Conservation (phyloP, 1,140 invertebrate genomes). For the Sycophila sp. region DNA sequence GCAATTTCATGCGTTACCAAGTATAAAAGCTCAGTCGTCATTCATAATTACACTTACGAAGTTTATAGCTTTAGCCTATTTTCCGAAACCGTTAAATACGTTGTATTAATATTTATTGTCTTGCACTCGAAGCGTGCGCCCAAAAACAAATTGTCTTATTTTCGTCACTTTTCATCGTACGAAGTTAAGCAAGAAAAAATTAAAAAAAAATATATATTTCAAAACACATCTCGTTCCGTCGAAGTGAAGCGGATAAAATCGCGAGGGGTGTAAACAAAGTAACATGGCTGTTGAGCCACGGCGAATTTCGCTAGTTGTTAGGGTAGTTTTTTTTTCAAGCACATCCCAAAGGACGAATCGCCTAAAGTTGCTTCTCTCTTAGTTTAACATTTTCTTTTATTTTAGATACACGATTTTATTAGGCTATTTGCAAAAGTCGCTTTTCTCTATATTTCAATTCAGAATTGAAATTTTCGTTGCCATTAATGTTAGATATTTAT, state of each 20-base stretch:
- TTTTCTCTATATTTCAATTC: too few relatives aligned
- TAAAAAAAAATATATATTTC: constrained; percentile 4
- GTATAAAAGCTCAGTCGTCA: background rate
- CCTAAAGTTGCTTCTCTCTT: background rate
- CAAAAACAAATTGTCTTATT: constrained; percentile 13
- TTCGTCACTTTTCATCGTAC: constrained; percentile 2
- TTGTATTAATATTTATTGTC: constrained; percentile 11
- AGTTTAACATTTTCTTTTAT: background rate
- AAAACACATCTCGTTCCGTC: background rate
- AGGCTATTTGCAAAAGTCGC: too few relatives aligned
- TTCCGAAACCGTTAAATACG: background rate
- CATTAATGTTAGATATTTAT: too few relatives aligned
- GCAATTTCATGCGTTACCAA: background rate
- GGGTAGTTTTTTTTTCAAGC: background rate
- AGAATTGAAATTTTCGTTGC: too few relatives aligned
- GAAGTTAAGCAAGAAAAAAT: background rate
- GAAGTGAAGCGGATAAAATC: background rate
- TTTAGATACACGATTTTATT: too few relatives aligned
- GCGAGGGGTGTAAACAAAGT: constrained; percentile 31
- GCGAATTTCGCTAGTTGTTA: constrained; percentile 38
- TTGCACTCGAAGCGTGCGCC: background rate
- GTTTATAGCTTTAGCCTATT: constrained; percentile 9
- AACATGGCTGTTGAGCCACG: constrained; percentile 47
- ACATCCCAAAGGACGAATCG: background rate
- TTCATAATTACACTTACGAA: background rate